A percentile compares a stretch with the other conserved stretches of the same genome.
Conservation (phyloP, 2,113 vertebrate species). For the Nibea albiflora region DNA sequence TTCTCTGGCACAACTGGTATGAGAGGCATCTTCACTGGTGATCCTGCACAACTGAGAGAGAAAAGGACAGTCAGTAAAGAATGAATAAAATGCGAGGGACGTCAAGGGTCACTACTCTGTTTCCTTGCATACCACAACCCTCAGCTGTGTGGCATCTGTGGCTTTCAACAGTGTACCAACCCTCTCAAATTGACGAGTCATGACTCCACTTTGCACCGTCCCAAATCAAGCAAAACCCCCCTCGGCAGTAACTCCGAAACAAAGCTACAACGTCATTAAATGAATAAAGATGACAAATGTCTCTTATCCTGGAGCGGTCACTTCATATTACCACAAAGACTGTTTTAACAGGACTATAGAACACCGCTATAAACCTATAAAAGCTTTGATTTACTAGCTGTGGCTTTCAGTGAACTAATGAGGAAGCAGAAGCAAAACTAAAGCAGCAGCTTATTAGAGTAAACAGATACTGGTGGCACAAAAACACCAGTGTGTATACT, state of each 20-base stretch:
- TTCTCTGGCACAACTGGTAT: slow-evolving; percentile 86
- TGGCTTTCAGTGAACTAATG: slow-evolving; percentile 2
- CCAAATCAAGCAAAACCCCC: background rate
- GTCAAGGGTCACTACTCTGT: background rate
- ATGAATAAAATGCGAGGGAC: background rate
- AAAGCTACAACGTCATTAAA: background rate
- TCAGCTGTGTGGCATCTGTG: slow-evolving; percentile 56
- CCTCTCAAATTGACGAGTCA: slow-evolving; percentile 60
- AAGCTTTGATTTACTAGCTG: background rate
- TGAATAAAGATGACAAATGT: background rate
- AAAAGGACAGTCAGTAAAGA: slow-evolving; percentile 15
- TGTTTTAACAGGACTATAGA: background rate
- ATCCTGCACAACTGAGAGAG: slow-evolving; percentile 35
- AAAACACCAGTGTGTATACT: background rate
- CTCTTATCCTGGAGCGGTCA: background rate
- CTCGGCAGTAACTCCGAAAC: background rate
- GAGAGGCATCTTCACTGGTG: slow-evolving; percentile 81
- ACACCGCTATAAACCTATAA: too few relatives aligned
- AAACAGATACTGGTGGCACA: background rate
- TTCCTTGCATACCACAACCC: background rate
- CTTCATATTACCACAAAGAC: background rate
- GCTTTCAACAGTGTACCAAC: slow-evolving; percentile 31
- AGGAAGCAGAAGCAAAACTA: slow-evolving; percentile 47
- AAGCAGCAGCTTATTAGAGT: background rate
- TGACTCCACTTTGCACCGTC: slow-evolving; percentile 63